These are phyloP conservation scores for Psilanteris sp. DNA, from an alignment of 1,140 invertebrate species.

Conservation along the genomic window DNA sequence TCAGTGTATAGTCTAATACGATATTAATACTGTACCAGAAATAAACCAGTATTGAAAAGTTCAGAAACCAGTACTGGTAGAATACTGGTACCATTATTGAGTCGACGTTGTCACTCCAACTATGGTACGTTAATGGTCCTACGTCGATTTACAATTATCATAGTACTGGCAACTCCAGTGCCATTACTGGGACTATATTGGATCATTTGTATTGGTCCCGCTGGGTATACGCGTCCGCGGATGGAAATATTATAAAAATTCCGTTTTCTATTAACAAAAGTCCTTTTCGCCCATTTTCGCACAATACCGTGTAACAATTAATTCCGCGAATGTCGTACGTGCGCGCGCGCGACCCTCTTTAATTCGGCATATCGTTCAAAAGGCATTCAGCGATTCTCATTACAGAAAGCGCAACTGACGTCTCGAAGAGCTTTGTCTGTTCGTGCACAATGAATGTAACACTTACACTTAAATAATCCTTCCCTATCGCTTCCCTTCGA, in stretches of 20 bases:
- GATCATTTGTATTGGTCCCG: too few species aligned
- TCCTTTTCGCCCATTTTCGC: neutral
- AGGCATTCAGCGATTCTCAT: conserved; percentile 33
- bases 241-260: conserved; percentile 34
- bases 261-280: conserved; percentile 2
- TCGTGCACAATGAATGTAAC: conserved; percentile 36
- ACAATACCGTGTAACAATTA: conserved; percentile 8
- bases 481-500: neutral
- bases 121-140: too few species aligned
- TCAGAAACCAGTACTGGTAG: too few species aligned
- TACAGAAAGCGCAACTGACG: conserved; percentile 51
- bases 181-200: too few species aligned
- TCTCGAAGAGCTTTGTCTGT: conserved; percentile 34
- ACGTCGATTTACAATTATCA: too few species aligned
- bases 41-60: too few species aligned
- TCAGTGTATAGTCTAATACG: too few species aligned
- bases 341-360: conserved; percentile 8
- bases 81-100: too few species aligned
- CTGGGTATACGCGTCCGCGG: too few species aligned
- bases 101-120: too few species aligned
- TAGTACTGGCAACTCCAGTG: too few species aligned
- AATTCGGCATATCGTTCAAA: conserved; percentile 44
- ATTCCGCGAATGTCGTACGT: conserved; percentile 4
- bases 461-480: conserved; percentile 31
- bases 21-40: too few species aligned